Evolutionary conservation across 1,140 invertebrate species (phyloP).

Genomic region (Drosophila sucinea): DNA sequence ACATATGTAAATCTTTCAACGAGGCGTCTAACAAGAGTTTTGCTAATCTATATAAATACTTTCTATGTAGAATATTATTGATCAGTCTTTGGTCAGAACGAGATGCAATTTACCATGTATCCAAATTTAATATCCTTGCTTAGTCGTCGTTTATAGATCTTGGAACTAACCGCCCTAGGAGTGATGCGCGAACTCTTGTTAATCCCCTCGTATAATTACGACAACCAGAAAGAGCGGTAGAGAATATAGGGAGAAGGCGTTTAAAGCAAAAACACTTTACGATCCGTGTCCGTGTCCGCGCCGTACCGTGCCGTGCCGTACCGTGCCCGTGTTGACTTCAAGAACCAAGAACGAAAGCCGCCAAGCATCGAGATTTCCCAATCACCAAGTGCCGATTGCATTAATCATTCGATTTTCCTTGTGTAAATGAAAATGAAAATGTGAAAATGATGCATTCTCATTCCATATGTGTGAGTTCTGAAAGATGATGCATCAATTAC

Average conservation of each 20-base stretch:
- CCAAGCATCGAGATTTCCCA: conserved; percentile 46
- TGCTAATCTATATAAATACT: background rate
- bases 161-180: too few species aligned
- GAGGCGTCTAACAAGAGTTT: background rate
- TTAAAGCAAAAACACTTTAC: background rate
- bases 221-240: background rate
- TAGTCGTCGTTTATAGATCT: too few species aligned
- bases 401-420: conserved; percentile 49
- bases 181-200: background rate
- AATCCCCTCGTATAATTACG: background rate
- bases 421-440: conserved; percentile 32
- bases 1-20: background rate
- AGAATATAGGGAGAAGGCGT: background rate
- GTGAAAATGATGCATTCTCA: background rate
- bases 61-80: too few species aligned
- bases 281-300: too few species aligned
- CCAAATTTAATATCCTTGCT: too few species aligned
- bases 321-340: background rate
- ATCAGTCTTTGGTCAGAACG: too few species aligned
- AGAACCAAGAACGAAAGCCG: background rate
- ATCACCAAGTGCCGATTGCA: conserved; percentile 49
- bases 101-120: too few species aligned
- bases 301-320: background rate
- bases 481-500: background rate
- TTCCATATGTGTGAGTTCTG: too few species aligned